Evolutionary conservation across 1,140 invertebrate species (phyloP).

Genomic region (Brachionus sp.): DNA sequence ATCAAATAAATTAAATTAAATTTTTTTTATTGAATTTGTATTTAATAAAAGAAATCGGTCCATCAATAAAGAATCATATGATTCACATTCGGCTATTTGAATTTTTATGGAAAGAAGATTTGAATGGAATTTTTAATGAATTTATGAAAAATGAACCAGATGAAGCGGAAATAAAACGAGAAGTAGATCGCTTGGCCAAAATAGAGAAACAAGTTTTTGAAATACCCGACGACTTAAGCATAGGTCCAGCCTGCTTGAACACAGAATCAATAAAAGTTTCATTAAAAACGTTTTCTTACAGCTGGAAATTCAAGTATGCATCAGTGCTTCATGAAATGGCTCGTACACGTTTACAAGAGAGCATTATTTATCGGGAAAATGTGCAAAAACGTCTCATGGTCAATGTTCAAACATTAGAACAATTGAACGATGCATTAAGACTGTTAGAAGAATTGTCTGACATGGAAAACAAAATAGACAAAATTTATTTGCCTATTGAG

Average conservation of each 20-base stretch:
- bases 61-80: slow-evolving; percentile 53
- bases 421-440: slow-evolving; percentile 56
- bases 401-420: slow-evolving; percentile 56
- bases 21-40: too few species aligned
- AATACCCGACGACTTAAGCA: slow-evolving; percentile 52
- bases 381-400: slow-evolving; percentile 54
- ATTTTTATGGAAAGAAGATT: slow-evolving; percentile 60
- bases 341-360: slow-evolving; percentile 55
- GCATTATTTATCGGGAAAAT: slow-evolving; percentile 54
- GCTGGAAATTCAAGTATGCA: slow-evolving; percentile 59
- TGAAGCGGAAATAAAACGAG: slow-evolving; percentile 52
- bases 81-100: slow-evolving; percentile 58
- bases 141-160: slow-evolving; percentile 56
- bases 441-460: slow-evolving; percentile 58
- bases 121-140: slow-evolving; percentile 57
- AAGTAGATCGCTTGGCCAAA: slow-evolving; percentile 37
- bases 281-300: slow-evolving; percentile 58
- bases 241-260: slow-evolving; percentile 55
- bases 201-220: slow-evolving; percentile 55
- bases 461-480: slow-evolving; percentile 60
- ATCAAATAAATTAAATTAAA: too few species aligned
- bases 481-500: slow-evolving; percentile 60
- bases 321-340: slow-evolving; percentile 57
- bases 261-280: slow-evolving; percentile 57
- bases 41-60: slow-evolving; percentile 51